These are phyloP conservation scores for Melieria picta DNA, from an alignment of 2,888 invertebrate species.

Conservation along the genomic window DNA sequence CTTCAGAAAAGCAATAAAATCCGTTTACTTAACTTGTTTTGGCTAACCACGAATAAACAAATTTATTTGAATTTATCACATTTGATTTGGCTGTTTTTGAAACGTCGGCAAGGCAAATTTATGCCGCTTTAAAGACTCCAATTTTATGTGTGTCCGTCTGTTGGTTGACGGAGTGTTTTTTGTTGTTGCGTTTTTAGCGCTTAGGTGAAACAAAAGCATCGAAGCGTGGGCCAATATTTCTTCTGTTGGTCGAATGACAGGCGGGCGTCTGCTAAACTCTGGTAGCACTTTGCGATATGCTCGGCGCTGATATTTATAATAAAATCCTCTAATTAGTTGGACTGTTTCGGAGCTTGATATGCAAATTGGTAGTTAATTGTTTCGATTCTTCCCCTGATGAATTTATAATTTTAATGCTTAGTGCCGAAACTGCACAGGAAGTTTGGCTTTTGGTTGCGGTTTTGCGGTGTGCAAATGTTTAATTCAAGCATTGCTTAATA, in stretches of 20 bases:
- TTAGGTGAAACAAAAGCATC: too few relatives aligned
- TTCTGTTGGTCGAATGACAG: neutral
- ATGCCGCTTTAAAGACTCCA: too few relatives aligned
- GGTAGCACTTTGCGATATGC: slow-evolving; percentile 5
- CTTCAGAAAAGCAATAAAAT: too few relatives aligned
- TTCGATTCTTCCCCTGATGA: neutral
- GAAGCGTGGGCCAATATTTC: too few relatives aligned
- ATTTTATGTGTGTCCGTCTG: too few relatives aligned
- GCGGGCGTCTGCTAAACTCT: neutral
- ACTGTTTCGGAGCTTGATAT: slow-evolving; percentile 3
- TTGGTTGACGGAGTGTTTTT: too few relatives aligned
- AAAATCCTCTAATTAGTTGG: neutral
- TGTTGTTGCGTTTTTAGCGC: too few relatives aligned
- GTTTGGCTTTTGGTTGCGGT: neutral
- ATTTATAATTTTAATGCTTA: too few relatives aligned
- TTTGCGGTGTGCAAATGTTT: neutral
- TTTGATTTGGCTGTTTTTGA: neutral
- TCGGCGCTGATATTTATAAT: neutral
- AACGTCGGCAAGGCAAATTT: too few relatives aligned
- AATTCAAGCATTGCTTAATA: too few relatives aligned
- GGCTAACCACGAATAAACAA: slow-evolving; percentile 1
- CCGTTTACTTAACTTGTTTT: neutral
- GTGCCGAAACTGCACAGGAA: neutral
- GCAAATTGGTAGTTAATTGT: slow-evolving; percentile 9
- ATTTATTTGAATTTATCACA: neutral